A percentile compares a stretch with the other conserved stretches of the same genome.
Conservation (phyloP, 2,113 vertebrate genomes). For the Rhinopomastus cyanomelas region DNA sequence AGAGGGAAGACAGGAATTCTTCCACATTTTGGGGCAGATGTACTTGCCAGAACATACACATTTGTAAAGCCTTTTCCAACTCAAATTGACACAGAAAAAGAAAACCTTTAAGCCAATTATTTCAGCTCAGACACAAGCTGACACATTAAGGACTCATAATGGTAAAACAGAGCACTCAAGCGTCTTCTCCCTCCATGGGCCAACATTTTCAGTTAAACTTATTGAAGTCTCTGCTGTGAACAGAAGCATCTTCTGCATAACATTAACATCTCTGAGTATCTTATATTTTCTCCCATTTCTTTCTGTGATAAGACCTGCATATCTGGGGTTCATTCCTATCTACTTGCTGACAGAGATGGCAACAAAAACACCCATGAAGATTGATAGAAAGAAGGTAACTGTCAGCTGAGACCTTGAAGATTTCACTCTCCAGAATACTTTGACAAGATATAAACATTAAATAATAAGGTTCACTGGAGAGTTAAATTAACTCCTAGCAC, state of each 20-base stretch:
- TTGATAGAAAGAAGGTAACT: neutral
- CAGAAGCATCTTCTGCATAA: neutral
- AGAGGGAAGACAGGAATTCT: neutral
- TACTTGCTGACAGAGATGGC: neutral
- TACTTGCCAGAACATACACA: neutral
- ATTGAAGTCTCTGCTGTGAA: neutral
- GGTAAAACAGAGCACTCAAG: fast-evolving
- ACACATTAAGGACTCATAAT: neutral
- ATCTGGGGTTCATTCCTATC: neutral
- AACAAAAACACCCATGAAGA: neutral
- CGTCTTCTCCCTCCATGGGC: neutral
- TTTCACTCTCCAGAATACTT: neutral
- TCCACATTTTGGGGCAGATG: too few species aligned
- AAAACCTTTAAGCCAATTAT: neutral
- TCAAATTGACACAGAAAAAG: neutral
- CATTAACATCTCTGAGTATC: neutral
- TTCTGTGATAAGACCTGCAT: neutral
- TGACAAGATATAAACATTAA: neutral
- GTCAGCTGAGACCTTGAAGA: neutral
- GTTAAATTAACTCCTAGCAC: neutral
- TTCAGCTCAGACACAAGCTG: neutral
- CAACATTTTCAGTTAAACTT: neutral
- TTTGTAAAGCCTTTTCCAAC: neutral
- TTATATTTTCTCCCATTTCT: neutral
- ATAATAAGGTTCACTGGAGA: neutral